phyloP scores from a whole-genome alignment of 2,888 invertebrate genomes.

The Holacanthella duospinosa region DNA sequence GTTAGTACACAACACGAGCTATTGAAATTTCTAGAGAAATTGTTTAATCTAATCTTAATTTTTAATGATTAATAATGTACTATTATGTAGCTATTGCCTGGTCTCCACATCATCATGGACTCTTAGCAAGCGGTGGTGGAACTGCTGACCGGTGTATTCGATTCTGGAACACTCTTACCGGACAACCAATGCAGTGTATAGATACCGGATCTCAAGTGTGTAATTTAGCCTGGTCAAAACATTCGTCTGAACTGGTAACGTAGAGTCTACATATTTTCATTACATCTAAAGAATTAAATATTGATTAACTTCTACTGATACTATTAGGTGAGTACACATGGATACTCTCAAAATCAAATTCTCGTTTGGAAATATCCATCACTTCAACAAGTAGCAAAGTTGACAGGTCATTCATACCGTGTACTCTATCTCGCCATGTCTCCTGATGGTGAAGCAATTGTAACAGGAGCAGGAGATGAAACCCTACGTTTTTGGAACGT shows the following conservation, averaged over 20 bases:
- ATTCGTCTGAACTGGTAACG: conserved; percentile 87
- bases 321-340: conserved; percentile 70
- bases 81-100: conserved; percentile 71
- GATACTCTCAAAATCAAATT: conserved; percentile 97
- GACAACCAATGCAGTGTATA: conserved; percentile 95
- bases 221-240: conserved; percentile 97
- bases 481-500: conserved; percentile 98
- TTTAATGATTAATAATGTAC: too few species aligned
- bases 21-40: not conserved
- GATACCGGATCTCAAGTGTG: conserved; percentile 97
- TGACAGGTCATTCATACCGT: conserved; percentile 91
- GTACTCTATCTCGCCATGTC: conserved; percentile 93
- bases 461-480: conserved; percentile 97
- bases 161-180: conserved; percentile 97
- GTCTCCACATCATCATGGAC: conserved; percentile 97
- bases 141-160: conserved; percentile 84
- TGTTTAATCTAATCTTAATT: not conserved
- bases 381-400: conserved; percentile 88
- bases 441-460: conserved; percentile 96
- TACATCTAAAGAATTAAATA: not conserved
- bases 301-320: not conserved
- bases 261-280: conserved; percentile 14
- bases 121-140: conserved; percentile 96
- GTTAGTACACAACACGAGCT: too few species aligned
- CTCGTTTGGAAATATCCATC: conserved; percentile 98